Base-by-base conservation (phyloP, 53 echinoderm and acorn worm genomes). In the Glandiceps talaboti region DNA sequence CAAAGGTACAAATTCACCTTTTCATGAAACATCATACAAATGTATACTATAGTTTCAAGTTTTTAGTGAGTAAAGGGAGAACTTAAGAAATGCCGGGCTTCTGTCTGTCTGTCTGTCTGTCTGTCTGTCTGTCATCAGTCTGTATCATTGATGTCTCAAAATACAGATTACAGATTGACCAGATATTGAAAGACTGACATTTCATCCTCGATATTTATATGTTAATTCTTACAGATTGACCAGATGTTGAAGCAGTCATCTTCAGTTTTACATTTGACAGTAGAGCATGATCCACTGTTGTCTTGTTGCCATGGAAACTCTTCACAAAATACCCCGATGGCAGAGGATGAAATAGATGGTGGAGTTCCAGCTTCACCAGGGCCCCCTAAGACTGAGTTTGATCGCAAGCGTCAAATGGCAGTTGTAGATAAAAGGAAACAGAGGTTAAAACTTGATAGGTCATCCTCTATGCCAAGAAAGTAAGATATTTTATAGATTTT, bases 211-310 rank as follows among this genome's bases (percentile, higher is more conserved):
- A n/a, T n/a, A n/a, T n/a, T n/a, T n/a, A n/a, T n/a, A n/a, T n/a
- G n/a, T n/a, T n/a, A n/a, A 45, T 45, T 45, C 20, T 45, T 27
- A 1, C 84, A 94, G 95, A 90, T 94, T 81, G 92, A 92, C 29
- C 81, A 77, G 29, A 74, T 94, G 29, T 82, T 94, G 30, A 88
- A 90, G 74, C 86, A 86, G 76, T 84, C 88, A 72, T 89, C 86
- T 20, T 81, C 86, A 6, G 90, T 88, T 75, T 84, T 94, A 29
- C 81, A 89, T 25, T 80, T 94, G 76, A 94, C 95, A 30, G 79
- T 94, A 29, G 95, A 94, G 80, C 95, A 90, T 30, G 92, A 92
- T 72, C 95, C 95, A n/a, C 27, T 25, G 28, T 33, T 20, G 20
- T 45, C 64, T 12, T 45, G 64, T 45, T 45, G 64, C 6, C 6